Percentiles rank a stretch among this genome's conserved stretches.
Conservation (phyloP, 30 jellyfish, hydroid and myxozoan species). For the Mastigias papua region DNA sequence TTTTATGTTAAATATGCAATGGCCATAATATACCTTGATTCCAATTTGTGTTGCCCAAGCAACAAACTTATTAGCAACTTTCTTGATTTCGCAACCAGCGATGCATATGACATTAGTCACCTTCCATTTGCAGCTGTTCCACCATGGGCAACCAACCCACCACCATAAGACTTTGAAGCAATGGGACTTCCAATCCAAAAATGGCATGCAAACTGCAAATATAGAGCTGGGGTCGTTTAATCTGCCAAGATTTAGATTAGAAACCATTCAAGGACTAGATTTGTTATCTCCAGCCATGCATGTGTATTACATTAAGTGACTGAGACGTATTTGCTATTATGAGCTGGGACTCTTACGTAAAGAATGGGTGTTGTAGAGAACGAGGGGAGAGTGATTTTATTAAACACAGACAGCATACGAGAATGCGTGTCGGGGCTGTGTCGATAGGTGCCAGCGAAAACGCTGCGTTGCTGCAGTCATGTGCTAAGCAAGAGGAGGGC, state of each 20-base stretch:
- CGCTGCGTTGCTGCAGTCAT: too few species aligned
- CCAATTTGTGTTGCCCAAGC: constrained; percentile 81
- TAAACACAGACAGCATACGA: too few species aligned
- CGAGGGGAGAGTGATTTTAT: too few species aligned
- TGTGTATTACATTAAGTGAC: too few species aligned
- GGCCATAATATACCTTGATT: constrained; percentile 40
- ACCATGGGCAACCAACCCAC: constrained; percentile 84
- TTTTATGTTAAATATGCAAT: background rate
- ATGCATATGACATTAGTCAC: constrained; percentile 70
- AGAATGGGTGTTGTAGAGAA: too few species aligned
- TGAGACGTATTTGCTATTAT: too few species aligned
- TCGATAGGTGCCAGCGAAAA: too few species aligned
- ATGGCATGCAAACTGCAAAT: constrained; percentile 78
- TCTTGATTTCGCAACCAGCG: constrained; percentile 85
- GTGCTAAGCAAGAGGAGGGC: too few species aligned
- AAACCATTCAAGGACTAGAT: too few species aligned
- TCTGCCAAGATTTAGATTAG: background rate
- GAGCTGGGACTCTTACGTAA: too few species aligned
- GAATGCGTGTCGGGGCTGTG: too few species aligned
- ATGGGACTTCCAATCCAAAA: constrained; percentile 59
- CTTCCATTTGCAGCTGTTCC: constrained; percentile 76
- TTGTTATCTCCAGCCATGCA: too few species aligned
- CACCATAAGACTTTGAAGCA: constrained; percentile 75
- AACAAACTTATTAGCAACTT: constrained; percentile 66
- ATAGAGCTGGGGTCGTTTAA: background rate